Evolutionary conservation across 1,140 invertebrate species (phyloP).

Genomic region (Ylistrum balloti): DNA sequence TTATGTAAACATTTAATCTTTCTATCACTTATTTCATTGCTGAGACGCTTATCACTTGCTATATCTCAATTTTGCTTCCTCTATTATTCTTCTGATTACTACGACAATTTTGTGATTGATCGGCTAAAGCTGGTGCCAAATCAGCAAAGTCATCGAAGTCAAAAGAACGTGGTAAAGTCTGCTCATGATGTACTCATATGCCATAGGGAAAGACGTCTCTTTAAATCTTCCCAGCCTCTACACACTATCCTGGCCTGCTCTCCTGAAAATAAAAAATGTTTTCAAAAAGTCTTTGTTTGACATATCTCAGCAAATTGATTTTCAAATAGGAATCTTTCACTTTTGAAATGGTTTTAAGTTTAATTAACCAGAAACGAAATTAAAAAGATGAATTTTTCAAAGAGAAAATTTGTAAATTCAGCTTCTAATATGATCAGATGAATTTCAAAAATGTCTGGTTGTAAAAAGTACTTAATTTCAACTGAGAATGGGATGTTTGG

Average conservation of each 20-base stretch:
- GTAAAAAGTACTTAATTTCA: no score
- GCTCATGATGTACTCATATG: constrained; percentile 11
- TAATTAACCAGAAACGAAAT: no score
- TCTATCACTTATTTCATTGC: not conserved
- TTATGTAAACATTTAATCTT: not conserved
- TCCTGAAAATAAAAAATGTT: not conserved
- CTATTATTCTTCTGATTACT: not conserved
- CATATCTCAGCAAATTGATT: no score
- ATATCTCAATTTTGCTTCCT: not conserved
- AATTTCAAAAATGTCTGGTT: no score
- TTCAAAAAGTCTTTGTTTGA: no score
- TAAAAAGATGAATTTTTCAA: no score
- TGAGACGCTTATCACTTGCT: not conserved
- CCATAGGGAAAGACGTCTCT: not conserved
- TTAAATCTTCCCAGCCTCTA: not conserved
- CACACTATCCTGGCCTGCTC: not conserved
- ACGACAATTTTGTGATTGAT: constrained; percentile 40
- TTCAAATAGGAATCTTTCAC: no score
- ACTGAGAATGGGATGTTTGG: no score
- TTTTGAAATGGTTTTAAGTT: no score
- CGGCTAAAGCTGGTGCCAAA: constrained; percentile 41
- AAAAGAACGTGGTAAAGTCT: constrained; percentile 34
- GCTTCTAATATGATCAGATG: no score
- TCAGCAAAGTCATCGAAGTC: constrained; percentile 37
- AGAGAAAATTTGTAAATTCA: no score